Evolutionary conservation across 2,797 vertebrate species (phyloP), one percentile per base, ranked within the genome.

Genomic region (Acanthis flammea): DNA sequence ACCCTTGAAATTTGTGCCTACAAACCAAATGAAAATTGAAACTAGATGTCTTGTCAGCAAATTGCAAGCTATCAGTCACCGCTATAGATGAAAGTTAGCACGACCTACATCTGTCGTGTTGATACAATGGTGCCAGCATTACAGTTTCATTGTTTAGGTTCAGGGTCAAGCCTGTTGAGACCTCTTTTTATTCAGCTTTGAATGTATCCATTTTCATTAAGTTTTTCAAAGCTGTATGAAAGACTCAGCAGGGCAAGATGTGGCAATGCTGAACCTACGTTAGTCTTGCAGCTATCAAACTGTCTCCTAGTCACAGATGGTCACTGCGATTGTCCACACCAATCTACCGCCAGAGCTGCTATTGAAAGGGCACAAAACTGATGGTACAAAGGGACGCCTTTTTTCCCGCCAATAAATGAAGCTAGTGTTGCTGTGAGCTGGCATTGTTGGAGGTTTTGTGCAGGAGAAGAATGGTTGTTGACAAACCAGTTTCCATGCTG

Each of bases 181-280:
- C 94, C 94, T 93, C 86, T 94, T 94, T 94, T 96, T 80, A 80
- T 95, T 95, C 57, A 88, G 88, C 83, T 94, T 72, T 93, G 63
- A 96, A 96, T 91, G 92, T 96, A 96, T 97, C 93, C 95, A 86
- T 97, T 97, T 98, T 94, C 57, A 62, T 92, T 58, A 96, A 82
- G 73, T 89, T 94, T 97, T 96, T 97, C 85, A 96, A 90, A 97
- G 92, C 35, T 31, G 11, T 76, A 71, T 94, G 91, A 96, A 97
- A 96, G 96, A 78, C 86, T 94, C 91, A 92, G 89, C 83, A 60
- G 86, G 94, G 81, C 79, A 88, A 90, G 74, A 67, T 42, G 70
- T 86, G 83, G 55, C 8, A 3, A 24, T 75, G 81, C 75, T 13
- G 37, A 91, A 89, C 88, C 75, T 42, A 30, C 16, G 73, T 86